phyloP scores from a whole-genome alignment of 23 tunicate genomes.

The Botrylloides violaceus region DNA sequence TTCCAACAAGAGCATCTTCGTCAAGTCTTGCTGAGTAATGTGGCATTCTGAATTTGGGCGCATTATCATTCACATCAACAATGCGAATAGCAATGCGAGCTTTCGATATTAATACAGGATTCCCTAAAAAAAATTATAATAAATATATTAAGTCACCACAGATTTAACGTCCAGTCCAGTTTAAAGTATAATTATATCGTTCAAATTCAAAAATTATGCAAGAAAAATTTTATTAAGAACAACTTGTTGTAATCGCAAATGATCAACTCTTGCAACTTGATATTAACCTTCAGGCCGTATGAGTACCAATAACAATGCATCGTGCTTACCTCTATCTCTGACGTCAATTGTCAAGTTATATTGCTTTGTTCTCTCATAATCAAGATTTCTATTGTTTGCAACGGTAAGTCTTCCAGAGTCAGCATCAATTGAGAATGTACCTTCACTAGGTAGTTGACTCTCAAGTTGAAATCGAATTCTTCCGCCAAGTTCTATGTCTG shows the following conservation, averaged over 20 bases:
- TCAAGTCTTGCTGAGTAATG: conserved; percentile 1
- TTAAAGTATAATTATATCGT: background rate
- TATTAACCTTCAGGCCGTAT: too few relatives aligned
- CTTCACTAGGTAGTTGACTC: conserved; percentile 18
- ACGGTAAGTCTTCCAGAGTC: conserved; percentile 13
- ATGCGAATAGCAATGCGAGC: conserved; percentile 12
- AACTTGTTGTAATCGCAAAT: too few relatives aligned
- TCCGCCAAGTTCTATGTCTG: conserved; percentile 5
- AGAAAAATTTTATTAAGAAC: background rate
- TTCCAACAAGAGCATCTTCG: conserved; percentile 35
- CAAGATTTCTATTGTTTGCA: background rate
- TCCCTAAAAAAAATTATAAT: background rate
- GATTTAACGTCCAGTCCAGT: too few relatives aligned
- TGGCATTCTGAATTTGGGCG: conserved; percentile 29
- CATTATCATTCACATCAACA: conserved; percentile 46
- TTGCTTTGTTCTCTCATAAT: background rate
- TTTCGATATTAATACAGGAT: background rate
- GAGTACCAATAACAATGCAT: too few relatives aligned
- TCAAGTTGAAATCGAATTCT: conserved; percentile 1
- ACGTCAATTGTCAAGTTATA: conserved; percentile 31
- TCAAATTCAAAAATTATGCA: background rate
- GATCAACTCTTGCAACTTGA: too few relatives aligned
- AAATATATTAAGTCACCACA: too few relatives aligned
- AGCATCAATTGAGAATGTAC: conserved; percentile 22
- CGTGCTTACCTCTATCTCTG: conserved; percentile 36